These are phyloP conservation scores for Acanthochromis polyacanthus DNA, from an alignment of 2,113 vertebrate genomes.

Conservation along the genomic window DNA sequence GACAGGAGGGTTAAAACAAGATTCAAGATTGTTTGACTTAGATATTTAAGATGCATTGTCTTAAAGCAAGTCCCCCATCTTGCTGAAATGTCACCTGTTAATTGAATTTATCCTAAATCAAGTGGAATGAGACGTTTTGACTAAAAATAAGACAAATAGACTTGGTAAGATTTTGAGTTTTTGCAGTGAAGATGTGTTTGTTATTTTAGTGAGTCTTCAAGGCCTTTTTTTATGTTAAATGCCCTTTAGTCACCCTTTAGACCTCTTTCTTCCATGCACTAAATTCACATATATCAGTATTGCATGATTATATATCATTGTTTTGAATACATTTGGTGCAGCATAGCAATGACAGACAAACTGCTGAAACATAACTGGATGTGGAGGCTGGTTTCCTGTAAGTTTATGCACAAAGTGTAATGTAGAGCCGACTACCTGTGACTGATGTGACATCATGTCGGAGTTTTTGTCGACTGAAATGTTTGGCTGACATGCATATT, in stretches of 20 bases:
- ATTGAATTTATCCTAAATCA: no score
- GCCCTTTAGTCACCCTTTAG: no score
- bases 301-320: not conserved
- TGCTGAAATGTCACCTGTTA: no score
- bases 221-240: not conserved
- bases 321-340: not conserved
- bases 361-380: not conserved
- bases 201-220: not conserved
- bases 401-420: not conserved
- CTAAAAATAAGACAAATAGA: no score
- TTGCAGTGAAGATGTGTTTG: not conserved
- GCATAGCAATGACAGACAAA: not conserved
- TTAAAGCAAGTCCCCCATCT: no score
- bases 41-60: no score
- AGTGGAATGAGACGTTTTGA: no score
- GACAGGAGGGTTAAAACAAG: no score
- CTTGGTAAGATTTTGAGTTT: no score
- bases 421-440: not conserved
- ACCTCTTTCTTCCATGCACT: not conserved
- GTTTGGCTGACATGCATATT: not conserved
- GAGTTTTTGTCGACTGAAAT: not conserved
- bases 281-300: not conserved
- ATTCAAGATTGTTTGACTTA: no score
- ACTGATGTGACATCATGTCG: constrained; percentile 30
- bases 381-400: not conserved